Evolutionary conservation across 2,888 invertebrate species (phyloP).

Genomic region (Dioctria rufipes): DNA sequence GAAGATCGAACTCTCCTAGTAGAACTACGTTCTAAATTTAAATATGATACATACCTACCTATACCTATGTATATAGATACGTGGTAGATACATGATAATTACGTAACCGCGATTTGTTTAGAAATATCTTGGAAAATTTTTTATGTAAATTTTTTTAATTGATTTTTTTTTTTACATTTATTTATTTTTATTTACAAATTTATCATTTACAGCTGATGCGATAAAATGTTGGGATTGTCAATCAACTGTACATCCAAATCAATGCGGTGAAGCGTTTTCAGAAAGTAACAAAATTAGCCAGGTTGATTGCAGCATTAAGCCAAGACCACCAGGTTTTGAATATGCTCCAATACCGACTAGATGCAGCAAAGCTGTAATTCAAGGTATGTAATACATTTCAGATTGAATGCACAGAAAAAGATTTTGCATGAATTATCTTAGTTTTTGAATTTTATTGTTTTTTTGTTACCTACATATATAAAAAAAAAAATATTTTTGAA

Average conservation of each 20-base stretch:
- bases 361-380: slow-evolving; percentile 24
- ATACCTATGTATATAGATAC: too few species aligned
- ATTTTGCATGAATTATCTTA: too few species aligned
- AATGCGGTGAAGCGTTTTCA: slow-evolving; percentile 66
- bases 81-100: not conserved
- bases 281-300: not conserved
- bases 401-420: not conserved
- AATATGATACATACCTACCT: not conserved
- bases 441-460: not conserved
- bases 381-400: not conserved
- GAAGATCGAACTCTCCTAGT: too few species aligned
- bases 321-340: not conserved
- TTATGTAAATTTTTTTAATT: not conserved
- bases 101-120: not conserved
- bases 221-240: slow-evolving; percentile 69
- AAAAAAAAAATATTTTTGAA: too few species aligned
- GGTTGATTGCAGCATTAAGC: slow-evolving; percentile 11
- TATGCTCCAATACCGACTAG: not conserved
- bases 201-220: slow-evolving; percentile 63
- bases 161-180: too few species aligned
- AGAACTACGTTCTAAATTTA: not conserved
- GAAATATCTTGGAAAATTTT: not conserved
- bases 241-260: slow-evolving; percentile 66
- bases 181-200: not conserved
- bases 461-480: not conserved